A percentile compares a stretch with the other conserved stretches of the same genome.
These are phyloP conservation scores for Acanthis flammea DNA, from an alignment of 2,797 vertebrate genomes.

Conservation along the genomic window DNA sequence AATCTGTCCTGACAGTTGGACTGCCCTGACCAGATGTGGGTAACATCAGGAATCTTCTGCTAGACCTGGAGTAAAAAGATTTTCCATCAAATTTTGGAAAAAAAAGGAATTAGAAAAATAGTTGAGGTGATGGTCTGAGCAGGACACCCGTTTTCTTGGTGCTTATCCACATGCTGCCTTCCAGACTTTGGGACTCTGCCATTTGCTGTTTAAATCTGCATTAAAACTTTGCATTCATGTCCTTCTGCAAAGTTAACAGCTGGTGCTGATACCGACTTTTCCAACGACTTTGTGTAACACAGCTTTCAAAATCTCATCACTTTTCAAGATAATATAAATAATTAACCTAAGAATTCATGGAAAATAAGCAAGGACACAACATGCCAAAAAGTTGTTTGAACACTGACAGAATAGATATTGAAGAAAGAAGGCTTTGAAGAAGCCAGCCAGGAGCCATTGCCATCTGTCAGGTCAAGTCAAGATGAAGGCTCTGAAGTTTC, in stretches of 20 bases:
- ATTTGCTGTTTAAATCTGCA: not conserved
- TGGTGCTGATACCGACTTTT: conserved; percentile 41
- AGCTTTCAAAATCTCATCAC: conserved; percentile 20
- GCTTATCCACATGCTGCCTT: not conserved
- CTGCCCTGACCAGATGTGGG: not conserved
- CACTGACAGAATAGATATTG: not conserved
- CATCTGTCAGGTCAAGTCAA: not conserved
- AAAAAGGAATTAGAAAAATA: not conserved
- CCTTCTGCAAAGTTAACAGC: not conserved
- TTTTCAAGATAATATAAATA: conserved; percentile 50
- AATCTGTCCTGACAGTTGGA: not conserved
- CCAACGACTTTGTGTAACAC: conserved; percentile 9
- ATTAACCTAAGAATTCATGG: conserved; percentile 12
- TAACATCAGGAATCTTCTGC: not conserved
- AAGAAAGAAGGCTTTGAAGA: not conserved
- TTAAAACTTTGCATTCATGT: not conserved
- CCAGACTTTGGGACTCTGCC: not conserved
- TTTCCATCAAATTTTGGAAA: not conserved
- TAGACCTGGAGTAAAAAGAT: not conserved
- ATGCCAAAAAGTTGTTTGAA: not conserved
- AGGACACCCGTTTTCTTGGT: not conserved
- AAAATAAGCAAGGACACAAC: not conserved
- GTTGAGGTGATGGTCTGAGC: not conserved
- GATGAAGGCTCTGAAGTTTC: not conserved
- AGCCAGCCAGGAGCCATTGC: not conserved